A percentile compares a stretch with the other conserved stretches of the same genome.
Conservation (phyloP, 2,113 vertebrate species). For the Tautogolabrus adspersus region DNA sequence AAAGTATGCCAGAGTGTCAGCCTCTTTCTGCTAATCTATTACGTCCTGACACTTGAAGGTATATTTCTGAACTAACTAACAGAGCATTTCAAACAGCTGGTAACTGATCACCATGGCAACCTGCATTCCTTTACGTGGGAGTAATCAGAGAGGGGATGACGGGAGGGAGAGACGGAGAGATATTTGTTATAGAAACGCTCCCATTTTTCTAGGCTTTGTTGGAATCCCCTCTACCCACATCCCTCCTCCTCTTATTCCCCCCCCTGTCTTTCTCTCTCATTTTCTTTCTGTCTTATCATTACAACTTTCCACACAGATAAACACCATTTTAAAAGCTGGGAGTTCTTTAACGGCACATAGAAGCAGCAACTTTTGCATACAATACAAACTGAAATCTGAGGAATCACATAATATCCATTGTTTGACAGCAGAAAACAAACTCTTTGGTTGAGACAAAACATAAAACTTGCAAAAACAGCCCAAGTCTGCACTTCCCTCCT, state of each 20-base stretch:
- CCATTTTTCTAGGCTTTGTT: conserved; percentile 36
- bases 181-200: conserved; percentile 30
- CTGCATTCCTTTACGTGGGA: conserved; percentile 88
- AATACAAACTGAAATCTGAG: too few species aligned
- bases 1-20: background rate
- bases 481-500: conserved; percentile 21
- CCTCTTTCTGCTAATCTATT: background rate
- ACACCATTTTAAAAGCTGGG: background rate
- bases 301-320: background rate
- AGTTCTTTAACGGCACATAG: background rate
- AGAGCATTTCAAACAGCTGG: conserved; percentile 76
- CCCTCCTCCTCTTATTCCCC: background rate
- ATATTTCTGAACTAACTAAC: conserved; percentile 57
- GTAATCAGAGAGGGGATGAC: conserved; percentile 84
- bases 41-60: conserved; percentile 22
- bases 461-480: background rate
- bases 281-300: background rate
- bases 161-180: conserved; percentile 51
- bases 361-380: background rate
- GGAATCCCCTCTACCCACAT: conserved; percentile 71
- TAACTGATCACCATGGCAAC: conserved; percentile 85
- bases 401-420: background rate
- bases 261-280: too few species aligned
- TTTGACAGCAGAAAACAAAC: background rate
- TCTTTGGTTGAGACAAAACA: background rate